Conservation (phyloP, 1,140 invertebrate genomes). For the Archivesica marissinica region DNA sequence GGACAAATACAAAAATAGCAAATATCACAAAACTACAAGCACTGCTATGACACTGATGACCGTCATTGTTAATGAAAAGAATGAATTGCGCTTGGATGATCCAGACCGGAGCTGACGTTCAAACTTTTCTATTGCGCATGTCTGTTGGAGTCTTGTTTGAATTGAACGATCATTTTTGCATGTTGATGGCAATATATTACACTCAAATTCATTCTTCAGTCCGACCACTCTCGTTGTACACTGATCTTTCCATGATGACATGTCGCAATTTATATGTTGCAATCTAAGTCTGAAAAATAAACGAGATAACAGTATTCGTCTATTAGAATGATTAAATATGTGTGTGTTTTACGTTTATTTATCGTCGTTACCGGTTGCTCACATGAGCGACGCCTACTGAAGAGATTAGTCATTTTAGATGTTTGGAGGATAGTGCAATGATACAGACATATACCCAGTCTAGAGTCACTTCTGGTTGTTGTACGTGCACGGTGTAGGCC, state of each 20-base stretch:
- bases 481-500: background rate
- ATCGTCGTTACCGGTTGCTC: background rate
- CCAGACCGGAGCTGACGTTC: constrained; percentile 55
- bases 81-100: background rate
- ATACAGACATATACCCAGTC: background rate
- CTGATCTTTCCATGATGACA: background rate
- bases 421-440: background rate
- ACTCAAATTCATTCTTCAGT: constrained; percentile 58
- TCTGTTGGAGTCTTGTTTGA: constrained; percentile 32
- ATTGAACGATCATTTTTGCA: constrained; percentile 41
- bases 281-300: constrained; percentile 26
- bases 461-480: background rate
- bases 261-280: constrained; percentile 49
- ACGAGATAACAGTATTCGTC: background rate
- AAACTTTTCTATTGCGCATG: constrained; percentile 42
- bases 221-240: constrained; percentile 14
- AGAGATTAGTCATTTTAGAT: background rate
- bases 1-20: too few species aligned
- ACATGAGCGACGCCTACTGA: background rate
- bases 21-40: constrained; percentile 17
- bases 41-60: background rate
- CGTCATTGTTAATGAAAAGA: constrained; percentile 1
- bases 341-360: background rate
- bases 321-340: background rate
- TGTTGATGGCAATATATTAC: constrained; percentile 43